phyloP scores from a whole-genome alignment of 2,888 invertebrate species.

The Synergus itoensis region DNA sequence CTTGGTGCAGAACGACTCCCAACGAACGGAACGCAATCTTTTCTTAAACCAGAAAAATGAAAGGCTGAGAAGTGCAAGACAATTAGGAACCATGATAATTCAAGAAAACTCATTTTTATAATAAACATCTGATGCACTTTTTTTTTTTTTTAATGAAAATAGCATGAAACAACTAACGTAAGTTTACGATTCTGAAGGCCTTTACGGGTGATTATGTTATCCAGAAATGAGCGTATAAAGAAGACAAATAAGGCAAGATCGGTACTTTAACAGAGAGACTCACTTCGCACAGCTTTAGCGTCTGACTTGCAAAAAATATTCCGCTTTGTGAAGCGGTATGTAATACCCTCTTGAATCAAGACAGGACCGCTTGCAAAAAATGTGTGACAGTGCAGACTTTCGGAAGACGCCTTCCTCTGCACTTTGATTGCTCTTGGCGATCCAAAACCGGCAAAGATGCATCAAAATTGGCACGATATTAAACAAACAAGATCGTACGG shows the following conservation, averaged over 20 bases:
- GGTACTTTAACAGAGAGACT: neutral
- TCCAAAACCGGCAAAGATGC: neutral
- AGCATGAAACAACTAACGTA: neutral
- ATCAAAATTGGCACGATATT: neutral
- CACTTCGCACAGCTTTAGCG: neutral
- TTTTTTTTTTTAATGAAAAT: too few species aligned
- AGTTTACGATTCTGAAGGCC: slow-evolving; percentile 1
- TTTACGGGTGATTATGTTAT: slow-evolving; percentile 2
- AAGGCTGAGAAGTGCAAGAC: neutral
- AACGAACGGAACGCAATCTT: slow-evolving; percentile 58
- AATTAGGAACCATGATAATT: neutral
- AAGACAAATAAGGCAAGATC: slow-evolving; percentile 1
- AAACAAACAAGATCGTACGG: neutral
- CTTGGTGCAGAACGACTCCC: slow-evolving; percentile 69
- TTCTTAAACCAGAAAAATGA: slow-evolving; percentile 21
- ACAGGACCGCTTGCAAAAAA: neutral
- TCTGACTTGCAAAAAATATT: neutral
- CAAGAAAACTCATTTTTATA: neutral
- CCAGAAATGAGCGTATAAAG: neutral
- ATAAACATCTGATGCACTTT: too few species aligned
- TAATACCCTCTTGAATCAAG: slow-evolving; percentile 9
- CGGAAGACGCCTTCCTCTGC: neutral
- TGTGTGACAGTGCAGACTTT: neutral
- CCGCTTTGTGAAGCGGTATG: slow-evolving; percentile 3
- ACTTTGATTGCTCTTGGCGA: neutral